Conservation (phyloP, 92 coral and sea anemone species). For the Metridium senile region DNA sequence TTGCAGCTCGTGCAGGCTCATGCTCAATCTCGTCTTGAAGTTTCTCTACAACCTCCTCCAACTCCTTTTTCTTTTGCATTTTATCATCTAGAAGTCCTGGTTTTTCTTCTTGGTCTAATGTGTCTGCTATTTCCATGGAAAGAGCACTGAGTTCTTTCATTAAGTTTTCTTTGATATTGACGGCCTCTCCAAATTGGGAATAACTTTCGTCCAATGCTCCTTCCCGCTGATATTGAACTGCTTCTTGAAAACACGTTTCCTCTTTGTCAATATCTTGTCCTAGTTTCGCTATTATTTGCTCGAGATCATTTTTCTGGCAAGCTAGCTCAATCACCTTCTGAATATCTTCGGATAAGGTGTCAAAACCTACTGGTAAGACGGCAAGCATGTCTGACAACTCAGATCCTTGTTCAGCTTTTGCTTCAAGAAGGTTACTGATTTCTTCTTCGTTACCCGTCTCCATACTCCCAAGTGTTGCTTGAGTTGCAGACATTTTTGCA, state of each 20-base stretch:
- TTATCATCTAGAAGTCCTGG: constrained; percentile 9
- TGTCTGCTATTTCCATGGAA: constrained; percentile 31
- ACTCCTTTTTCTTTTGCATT: constrained; percentile 27
- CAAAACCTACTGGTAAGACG: constrained; percentile 18
- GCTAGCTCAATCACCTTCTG: constrained; percentile 30
- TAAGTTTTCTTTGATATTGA: constrained; percentile 28
- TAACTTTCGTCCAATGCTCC: constrained; percentile 33
- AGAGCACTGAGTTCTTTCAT: constrained; percentile 21
- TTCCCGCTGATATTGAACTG: constrained; percentile 47
- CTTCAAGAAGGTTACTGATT: constrained; percentile 33
- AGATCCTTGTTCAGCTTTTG: constrained; percentile 19
- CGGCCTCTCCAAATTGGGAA: constrained; percentile 27
- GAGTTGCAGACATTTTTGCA: constrained; percentile 23
- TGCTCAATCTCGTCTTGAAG: constrained; percentile 48
- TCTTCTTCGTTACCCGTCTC: constrained; percentile 10
- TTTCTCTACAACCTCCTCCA: constrained; percentile 46
- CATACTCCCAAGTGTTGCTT: constrained; percentile 16
- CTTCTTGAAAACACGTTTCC: constrained; percentile 52
- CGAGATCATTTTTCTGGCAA: constrained; percentile 27
- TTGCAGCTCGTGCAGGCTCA: constrained; percentile 62
- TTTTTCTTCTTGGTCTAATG: constrained; percentile 17
- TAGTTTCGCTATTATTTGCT: constrained; percentile 4
- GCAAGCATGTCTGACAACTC: constrained; percentile 9
- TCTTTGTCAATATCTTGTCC: constrained; percentile 50
- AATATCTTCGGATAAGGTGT: constrained; percentile 12